phyloP scores from a whole-genome alignment of 1,140 invertebrate genomes.

The Ceratosolen solmsi region DNA sequence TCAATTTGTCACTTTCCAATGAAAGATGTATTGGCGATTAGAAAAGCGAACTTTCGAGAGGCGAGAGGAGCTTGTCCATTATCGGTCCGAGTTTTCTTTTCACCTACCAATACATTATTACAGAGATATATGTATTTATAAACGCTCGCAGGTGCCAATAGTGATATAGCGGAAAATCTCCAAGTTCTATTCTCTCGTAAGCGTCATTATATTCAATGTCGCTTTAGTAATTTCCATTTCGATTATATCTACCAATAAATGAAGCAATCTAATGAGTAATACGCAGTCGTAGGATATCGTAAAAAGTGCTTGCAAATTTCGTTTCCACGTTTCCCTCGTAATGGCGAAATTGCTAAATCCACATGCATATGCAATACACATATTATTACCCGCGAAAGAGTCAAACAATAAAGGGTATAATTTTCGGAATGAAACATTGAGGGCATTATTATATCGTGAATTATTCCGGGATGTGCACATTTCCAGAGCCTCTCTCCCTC shows the following conservation, averaged over 20 bases:
- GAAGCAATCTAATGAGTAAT: background rate
- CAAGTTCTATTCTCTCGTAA: no score
- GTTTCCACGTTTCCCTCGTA: background rate
- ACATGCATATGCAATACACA: background rate
- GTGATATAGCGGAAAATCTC: no score
- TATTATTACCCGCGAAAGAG: background rate
- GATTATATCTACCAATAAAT: background rate
- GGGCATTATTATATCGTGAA: background rate
- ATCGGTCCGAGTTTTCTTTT: no score
- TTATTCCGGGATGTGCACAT: conserved; percentile 4
- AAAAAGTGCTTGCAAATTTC: background rate
- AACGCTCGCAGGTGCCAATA: no score
- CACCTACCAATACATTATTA: no score
- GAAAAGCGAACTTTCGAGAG: no score
- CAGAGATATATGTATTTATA: no score
- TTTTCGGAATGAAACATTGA: background rate
- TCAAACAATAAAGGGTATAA: background rate
- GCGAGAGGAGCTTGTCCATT: no score
- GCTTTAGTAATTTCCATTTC: background rate
- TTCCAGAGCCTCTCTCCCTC: background rate
- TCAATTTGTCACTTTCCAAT: background rate
- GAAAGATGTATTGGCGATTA: background rate
- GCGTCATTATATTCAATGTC: no score
- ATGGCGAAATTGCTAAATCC: background rate
- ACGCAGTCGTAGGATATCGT: no score